Conservation (phyloP, 2,797 vertebrate species). For the Syngnathus acus region DNA sequence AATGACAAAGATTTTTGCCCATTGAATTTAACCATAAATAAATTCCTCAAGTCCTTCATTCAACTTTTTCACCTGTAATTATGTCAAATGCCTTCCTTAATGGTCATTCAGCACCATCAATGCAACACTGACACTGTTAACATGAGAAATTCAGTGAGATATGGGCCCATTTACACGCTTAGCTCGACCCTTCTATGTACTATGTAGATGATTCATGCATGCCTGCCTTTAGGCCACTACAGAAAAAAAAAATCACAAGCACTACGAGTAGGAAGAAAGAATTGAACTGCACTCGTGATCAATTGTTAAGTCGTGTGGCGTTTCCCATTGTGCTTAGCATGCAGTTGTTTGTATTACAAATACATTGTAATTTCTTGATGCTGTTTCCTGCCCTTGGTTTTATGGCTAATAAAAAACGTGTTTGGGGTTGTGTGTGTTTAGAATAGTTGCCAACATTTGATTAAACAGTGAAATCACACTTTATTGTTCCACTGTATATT, state of each 20-base stretch:
- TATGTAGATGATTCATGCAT: not conserved
- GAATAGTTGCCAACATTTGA: slow-evolving; percentile 1
- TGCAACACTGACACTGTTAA: not conserved
- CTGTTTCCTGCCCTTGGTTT: not conserved
- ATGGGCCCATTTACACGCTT: not conserved
- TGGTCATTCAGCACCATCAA: not conserved
- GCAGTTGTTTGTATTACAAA: not conserved
- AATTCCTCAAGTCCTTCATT: not conserved
- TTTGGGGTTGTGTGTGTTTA: not conserved
- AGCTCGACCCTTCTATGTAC: not conserved
- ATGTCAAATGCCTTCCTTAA: not conserved
- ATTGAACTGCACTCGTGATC: not conserved
- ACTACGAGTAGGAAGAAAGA: not conserved
- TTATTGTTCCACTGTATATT: not conserved
- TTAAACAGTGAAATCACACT: not conserved
- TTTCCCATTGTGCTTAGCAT: not conserved
- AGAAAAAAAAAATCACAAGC: not conserved
- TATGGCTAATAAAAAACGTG: not conserved
- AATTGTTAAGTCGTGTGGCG: not conserved
- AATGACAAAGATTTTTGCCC: slow-evolving; percentile 41
- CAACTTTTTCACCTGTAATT: not conserved
- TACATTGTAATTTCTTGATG: not conserved
- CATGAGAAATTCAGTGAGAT: not conserved
- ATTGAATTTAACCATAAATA: not conserved
- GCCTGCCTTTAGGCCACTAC: not conserved